phyloP scores from a whole-genome alignment of 2,888 invertebrate genomes.

The Dioctria rufipes region DNA sequence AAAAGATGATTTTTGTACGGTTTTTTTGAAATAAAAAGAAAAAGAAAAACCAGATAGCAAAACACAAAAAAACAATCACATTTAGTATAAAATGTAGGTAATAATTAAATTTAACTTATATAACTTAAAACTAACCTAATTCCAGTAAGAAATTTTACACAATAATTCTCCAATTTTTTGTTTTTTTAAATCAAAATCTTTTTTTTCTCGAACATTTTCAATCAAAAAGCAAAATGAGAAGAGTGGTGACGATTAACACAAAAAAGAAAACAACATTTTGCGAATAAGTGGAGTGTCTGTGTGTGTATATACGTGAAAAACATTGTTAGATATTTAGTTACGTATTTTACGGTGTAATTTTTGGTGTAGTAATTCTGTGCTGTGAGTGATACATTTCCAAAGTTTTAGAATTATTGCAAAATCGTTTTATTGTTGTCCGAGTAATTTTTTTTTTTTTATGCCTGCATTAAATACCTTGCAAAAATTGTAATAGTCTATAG shows the following conservation, averaged over 20 bases:
- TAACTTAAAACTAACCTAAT: conserved; percentile 49
- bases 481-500: too few species aligned
- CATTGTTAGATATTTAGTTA: conserved; percentile 37
- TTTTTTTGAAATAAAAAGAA: conserved; percentile 48
- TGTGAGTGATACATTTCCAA: conserved; percentile 16
- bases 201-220: conserved; percentile 5
- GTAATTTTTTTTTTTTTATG: too few species aligned
- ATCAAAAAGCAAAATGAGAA: conserved; percentile 35
- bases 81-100: conserved; percentile 3
- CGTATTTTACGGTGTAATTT: background rate
- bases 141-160: background rate
- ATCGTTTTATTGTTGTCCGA: too few species aligned
- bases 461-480: too few species aligned
- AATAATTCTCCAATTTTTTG: background rate
- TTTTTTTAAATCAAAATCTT: conserved; percentile 1
- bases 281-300: background rate
- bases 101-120: conserved; percentile 22
- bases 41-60: conserved; percentile 47
- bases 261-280: background rate
- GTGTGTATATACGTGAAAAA: conserved; percentile 6
- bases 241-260: background rate
- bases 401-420: background rate
- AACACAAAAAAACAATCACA: conserved; percentile 15
- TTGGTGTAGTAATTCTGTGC: conserved; percentile 28
- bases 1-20: conserved; percentile 55